A percentile compares a stretch with the other conserved stretches of the same genome.
These are phyloP conservation scores for Pollachius pollachius DNA, from an alignment of 2,113 vertebrate species.

Conservation along the genomic window DNA sequence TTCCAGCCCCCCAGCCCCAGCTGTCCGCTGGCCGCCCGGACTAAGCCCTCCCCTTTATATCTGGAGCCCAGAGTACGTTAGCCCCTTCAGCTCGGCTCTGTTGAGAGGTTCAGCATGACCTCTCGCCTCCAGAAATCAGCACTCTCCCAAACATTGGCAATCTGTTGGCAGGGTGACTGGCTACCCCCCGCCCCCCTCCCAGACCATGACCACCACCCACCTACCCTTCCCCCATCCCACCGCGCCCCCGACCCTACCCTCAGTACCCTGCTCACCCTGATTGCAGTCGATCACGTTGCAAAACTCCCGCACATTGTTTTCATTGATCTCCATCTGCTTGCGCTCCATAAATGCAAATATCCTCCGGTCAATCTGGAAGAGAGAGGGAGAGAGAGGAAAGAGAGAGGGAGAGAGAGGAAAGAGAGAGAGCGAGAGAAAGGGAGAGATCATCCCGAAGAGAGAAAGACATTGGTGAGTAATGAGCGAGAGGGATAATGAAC, in stretches of 20 bases:
- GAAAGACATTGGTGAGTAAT: constrained; percentile 32
- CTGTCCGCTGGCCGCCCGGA: constrained; percentile 43
- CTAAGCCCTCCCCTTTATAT: constrained; percentile 49
- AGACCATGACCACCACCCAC: constrained; percentile 52
- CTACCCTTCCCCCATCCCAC: constrained; percentile 20
- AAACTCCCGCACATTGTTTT: constrained; percentile 99
- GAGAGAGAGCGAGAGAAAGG: no score
- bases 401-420: no score
- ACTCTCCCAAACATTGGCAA: constrained; percentile 79
- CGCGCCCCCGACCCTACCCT: neutral
- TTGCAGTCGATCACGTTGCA: constrained; percentile 99
- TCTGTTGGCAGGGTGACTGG: constrained; percentile 67
- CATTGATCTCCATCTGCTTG: constrained; percentile 99
- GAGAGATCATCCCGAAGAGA: constrained; percentile 25
- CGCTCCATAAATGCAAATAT: constrained; percentile 99
- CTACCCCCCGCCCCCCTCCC: constrained; percentile 48
- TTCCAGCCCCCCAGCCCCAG: neutral
- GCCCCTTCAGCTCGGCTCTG: constrained; percentile 62
- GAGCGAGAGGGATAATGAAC: constrained; percentile 57
- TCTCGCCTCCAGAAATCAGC: constrained; percentile 74
- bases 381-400: constrained; percentile 23
- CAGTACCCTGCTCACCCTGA: constrained; percentile 87
- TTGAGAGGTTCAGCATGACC: constrained; percentile 68
- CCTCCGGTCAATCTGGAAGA: constrained; percentile 91
- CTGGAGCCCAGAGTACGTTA: constrained; percentile 61